phyloP scores from a whole-genome alignment of 1,140 invertebrate species.

The Solen grandis region DNA sequence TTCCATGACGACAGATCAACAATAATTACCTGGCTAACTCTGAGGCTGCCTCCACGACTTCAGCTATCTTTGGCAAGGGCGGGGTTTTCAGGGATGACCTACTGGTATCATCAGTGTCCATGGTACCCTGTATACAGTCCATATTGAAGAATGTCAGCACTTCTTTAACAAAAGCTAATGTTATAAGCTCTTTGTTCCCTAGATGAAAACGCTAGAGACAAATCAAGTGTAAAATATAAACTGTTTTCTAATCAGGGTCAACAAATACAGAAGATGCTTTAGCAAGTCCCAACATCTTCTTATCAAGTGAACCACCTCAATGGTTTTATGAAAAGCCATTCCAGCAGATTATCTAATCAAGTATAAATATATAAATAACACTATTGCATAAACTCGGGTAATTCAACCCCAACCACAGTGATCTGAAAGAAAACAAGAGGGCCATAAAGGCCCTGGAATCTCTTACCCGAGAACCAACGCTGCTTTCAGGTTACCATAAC shows the following conservation, averaged over 20 bases:
- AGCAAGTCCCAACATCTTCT: background rate
- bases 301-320: too few relatives aligned
- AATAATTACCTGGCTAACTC: slow-evolving; percentile 62
- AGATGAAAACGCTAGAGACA: background rate
- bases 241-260: background rate
- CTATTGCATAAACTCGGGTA: too few relatives aligned
- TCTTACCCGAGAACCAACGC: too few relatives aligned
- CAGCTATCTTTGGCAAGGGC: slow-evolving; percentile 57
- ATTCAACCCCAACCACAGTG: slow-evolving; percentile 1
- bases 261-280: background rate
- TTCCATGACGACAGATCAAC: too few relatives aligned
- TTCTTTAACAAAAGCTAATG: background rate
- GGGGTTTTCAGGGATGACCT: slow-evolving; percentile 61
- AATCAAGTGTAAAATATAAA: background rate
- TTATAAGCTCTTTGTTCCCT: background rate
- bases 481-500: too few relatives aligned
- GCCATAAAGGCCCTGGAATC: too few relatives aligned
- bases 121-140: background rate
- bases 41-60: slow-evolving; percentile 59
- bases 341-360: too few relatives aligned
- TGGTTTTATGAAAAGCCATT: too few relatives aligned
- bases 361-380: too few relatives aligned
- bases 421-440: too few relatives aligned
- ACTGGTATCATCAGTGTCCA: slow-evolving; percentile 28
- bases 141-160: background rate